Evolutionary conservation across 1,140 invertebrate genomes (phyloP).

Genomic region (Trigoniulus corallinus): DNA sequence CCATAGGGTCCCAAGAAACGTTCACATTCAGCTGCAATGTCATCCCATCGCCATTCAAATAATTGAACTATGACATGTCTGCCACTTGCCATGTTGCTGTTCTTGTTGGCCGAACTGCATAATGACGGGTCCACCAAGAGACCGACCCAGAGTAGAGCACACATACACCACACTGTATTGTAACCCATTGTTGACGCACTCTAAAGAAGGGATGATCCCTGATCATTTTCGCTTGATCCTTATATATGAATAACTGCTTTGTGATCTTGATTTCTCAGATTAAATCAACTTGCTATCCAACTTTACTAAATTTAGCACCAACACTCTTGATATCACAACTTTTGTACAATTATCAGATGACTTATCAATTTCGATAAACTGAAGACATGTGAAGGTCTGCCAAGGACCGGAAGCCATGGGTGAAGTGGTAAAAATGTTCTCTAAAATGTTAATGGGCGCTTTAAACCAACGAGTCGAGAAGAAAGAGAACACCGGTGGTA

Average conservation of each 20-base stretch:
- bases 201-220: no score
- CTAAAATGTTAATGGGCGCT: no score
- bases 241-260: neutral
- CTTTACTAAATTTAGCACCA: no score
- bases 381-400: no score
- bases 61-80: constrained; percentile 15
- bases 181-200: neutral
- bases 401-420: no score
- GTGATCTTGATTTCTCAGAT: neutral
- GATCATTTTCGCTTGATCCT: no score
- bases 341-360: no score
- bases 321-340: no score
- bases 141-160: neutral
- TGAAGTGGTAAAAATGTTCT: no score
- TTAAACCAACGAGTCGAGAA: no score
- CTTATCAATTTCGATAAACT: no score
- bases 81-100: constrained; percentile 1
- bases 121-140: neutral
- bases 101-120: neutral
- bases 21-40: constrained; percentile 33
- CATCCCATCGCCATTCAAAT: constrained; percentile 32
- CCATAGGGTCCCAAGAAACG: constrained; percentile 29
- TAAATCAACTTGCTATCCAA: neutral
- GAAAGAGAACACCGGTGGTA: no score
- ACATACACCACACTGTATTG: neutral